Percentiles rank a stretch among this genome's conserved stretches.
phyloP scores from a whole-genome alignment of 2,113 vertebrate species.

The Ptilonorhynchus violaceus region DNA sequence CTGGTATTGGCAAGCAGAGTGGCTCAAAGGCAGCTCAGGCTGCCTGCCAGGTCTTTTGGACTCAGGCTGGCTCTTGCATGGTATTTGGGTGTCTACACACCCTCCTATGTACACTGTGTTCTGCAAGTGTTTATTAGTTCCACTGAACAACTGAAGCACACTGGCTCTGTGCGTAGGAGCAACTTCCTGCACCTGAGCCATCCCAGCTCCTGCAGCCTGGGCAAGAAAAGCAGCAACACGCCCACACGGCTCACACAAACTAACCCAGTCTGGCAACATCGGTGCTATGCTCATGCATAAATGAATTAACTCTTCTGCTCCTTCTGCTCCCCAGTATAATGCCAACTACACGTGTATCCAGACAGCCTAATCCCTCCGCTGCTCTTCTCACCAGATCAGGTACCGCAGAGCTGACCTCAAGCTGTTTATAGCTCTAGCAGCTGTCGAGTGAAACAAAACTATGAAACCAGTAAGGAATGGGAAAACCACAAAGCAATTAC shows the following conservation, averaged over 20 bases:
- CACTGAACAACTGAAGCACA: not conserved
- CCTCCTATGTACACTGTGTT: not conserved
- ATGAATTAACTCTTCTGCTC: not conserved
- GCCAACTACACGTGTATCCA: not conserved
- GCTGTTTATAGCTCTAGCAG: not conserved
- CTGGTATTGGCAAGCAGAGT: not conserved
- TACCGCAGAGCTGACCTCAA: not conserved
- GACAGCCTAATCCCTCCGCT: not conserved
- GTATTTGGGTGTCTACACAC: not conserved
- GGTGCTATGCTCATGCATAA: not conserved
- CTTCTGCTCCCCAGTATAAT: not conserved
- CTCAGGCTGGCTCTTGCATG: not conserved
- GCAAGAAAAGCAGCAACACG: not conserved
- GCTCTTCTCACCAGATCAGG: not conserved
- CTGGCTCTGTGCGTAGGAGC: not conserved
- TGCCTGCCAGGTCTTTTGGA: conserved; percentile 17
- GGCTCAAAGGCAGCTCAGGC: not conserved
- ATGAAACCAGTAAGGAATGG: not conserved
- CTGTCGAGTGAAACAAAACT: not conserved
- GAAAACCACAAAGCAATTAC: not conserved
- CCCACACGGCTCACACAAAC: not conserved
- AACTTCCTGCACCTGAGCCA: not conserved
- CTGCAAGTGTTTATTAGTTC: not conserved
- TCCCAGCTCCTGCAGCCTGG: not conserved
- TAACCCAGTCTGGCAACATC: not conserved